A percentile compares a stretch with the other conserved stretches of the same genome.
Conservation (phyloP, 1,140 invertebrate genomes). For the Drosophila melanogaster region DNA sequence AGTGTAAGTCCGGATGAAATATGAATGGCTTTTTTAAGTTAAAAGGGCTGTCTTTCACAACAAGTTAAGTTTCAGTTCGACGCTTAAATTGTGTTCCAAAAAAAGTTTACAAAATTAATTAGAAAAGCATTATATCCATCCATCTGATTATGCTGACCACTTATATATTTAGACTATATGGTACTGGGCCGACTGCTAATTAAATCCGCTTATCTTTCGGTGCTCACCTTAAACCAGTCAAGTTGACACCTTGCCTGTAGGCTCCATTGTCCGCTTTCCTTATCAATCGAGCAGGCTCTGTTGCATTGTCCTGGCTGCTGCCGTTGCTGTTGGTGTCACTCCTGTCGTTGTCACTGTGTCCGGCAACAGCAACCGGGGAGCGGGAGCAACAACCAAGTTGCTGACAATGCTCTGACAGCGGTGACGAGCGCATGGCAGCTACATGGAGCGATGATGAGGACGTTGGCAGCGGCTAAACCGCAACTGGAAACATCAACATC, state of each 20-base stretch:
- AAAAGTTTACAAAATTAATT: too few species aligned
- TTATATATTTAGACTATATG: not conserved
- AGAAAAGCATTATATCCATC: not conserved
- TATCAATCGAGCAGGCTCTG: constrained; percentile 37
- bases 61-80: not conserved
- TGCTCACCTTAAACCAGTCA: constrained; percentile 21
- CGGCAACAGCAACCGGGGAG: constrained; percentile 23
- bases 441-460: constrained; percentile 65
- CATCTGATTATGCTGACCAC: not conserved
- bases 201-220: constrained; percentile 21
- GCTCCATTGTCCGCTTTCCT: constrained; percentile 35
- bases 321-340: constrained; percentile 38
- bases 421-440: constrained; percentile 66
- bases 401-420: constrained; percentile 73
- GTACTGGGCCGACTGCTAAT: constrained; percentile 22
- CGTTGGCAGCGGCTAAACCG: constrained; percentile 56
- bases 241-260: constrained; percentile 33
- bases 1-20: constrained; percentile 18
- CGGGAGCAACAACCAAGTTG: constrained; percentile 49
- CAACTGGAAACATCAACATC: constrained; percentile 67
- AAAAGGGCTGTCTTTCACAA: not conserved
- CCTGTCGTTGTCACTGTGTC: constrained; percentile 55
- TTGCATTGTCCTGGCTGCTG: constrained; percentile 26
- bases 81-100: too few species aligned
- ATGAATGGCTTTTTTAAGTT: not conserved